These are phyloP conservation scores for Carcharodon carcharias DNA, from an alignment of 2,797 vertebrate genomes.

Conservation along the genomic window DNA sequence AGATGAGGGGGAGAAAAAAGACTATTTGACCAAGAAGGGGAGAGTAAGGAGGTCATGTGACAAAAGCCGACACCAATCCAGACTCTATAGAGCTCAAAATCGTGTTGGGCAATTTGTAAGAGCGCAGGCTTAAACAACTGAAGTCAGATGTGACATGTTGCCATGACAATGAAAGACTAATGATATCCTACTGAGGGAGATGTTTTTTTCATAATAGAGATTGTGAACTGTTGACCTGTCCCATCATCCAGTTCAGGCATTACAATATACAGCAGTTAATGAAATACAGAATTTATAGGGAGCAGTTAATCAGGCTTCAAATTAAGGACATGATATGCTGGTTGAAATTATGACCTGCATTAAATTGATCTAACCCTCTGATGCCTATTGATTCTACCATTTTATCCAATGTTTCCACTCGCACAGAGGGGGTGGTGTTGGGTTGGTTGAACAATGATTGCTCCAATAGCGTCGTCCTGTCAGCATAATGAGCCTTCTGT, in stretches of 20 bases:
- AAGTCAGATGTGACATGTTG: not conserved
- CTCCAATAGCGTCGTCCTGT: not conserved
- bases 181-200: conserved; percentile 18
- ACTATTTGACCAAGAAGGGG: not conserved
- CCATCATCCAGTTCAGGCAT: not conserved
- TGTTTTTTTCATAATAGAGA: not conserved
- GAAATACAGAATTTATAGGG: not conserved
- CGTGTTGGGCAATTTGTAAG: not conserved
- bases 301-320: conserved; percentile 33
- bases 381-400: not conserved
- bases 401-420: not conserved
- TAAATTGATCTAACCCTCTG: not conserved
- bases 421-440: not conserved
- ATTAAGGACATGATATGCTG: conserved; percentile 26
- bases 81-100: not conserved
- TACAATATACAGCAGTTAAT: not conserved
- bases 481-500: not conserved
- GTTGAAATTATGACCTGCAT: conserved; percentile 1
- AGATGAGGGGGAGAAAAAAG: not conserved
- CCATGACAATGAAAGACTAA: not conserved
- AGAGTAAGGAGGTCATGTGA: too few relatives aligned
- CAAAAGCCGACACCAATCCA: not conserved
- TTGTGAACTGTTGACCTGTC: not conserved
- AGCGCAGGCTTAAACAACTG: not conserved
- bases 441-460: not conserved